These are phyloP conservation scores for Podarcis lilfordi DNA, from an alignment of 2,797 vertebrate genomes.

Conservation along the genomic window DNA sequence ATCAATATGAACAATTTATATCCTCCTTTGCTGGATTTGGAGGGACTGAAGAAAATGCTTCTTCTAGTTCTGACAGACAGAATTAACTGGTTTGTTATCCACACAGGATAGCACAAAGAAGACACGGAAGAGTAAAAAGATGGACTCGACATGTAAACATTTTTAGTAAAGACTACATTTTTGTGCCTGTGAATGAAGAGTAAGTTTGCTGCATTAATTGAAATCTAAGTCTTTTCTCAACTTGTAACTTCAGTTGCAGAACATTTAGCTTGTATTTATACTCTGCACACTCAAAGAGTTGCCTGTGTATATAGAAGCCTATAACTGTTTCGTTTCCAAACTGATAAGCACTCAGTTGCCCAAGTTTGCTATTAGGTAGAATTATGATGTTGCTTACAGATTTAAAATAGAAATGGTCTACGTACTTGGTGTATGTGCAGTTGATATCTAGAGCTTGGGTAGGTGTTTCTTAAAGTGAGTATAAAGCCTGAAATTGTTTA, in stretches of 20 bases:
- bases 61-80: background rate
- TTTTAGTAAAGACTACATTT: constrained; percentile 96
- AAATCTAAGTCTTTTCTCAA: background rate
- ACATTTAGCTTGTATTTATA: background rate
- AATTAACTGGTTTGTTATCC: constrained; percentile 36
- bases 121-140: constrained; percentile 93
- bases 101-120: constrained; percentile 88
- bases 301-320: too few relatives aligned
- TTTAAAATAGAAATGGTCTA: background rate
- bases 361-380: too few relatives aligned
- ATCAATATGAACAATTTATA: background rate
- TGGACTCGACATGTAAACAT: constrained; percentile 98
- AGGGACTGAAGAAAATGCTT: background rate
- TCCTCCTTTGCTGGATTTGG: background rate
- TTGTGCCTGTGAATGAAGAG: constrained; percentile 99
- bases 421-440: background rate
- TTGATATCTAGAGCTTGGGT: background rate
- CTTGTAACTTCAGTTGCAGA: background rate
- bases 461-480: background rate
- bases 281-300: too few relatives aligned
- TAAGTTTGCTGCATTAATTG: constrained; percentile 79
- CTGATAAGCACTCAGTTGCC: too few relatives aligned
- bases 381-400: background rate
- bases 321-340: too few relatives aligned
- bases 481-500: background rate